Evolutionary conservation across 1,140 invertebrate genomes (phyloP).

Genomic region (Drosophila pachea): DNA sequence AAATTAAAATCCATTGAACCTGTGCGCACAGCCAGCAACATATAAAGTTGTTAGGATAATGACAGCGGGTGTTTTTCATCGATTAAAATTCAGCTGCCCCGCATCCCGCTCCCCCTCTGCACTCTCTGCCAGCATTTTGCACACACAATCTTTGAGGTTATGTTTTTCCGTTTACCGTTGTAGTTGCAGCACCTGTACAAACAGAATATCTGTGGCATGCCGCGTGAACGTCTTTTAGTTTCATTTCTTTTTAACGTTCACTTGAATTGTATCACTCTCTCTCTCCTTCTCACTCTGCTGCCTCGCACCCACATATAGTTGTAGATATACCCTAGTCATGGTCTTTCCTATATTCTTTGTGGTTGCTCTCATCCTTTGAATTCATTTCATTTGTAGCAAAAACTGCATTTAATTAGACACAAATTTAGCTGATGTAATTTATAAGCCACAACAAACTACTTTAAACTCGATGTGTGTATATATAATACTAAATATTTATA

Average conservation of each 20-base stretch:
- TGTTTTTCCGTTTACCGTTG: background rate
- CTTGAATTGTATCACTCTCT: background rate
- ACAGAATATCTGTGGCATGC: constrained; percentile 18
- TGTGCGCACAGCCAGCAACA: constrained; percentile 8
- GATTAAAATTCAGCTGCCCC: constrained; percentile 4
- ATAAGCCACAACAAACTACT: no score
- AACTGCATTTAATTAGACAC: constrained; percentile 16
- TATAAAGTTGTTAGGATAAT: constrained; percentile 21
- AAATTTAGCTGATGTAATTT: constrained; percentile 21
- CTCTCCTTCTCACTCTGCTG: background rate
- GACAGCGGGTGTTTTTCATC: constrained; percentile 5
- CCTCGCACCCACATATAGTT: background rate
- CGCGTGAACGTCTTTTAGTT: constrained; percentile 3
- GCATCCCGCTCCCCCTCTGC: no score
- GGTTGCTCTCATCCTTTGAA: background rate
- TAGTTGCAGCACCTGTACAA: constrained; percentile 5
- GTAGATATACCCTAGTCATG: background rate
- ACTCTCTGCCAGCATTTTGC: background rate
- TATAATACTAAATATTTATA: background rate
- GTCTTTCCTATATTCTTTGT: no score
- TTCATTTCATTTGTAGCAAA: constrained; percentile 28
- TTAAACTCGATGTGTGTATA: no score
- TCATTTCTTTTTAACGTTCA: background rate
- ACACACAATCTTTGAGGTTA: constrained; percentile 3
- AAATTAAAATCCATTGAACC: constrained; percentile 55